These are phyloP conservation scores for Phyllotreta cruciferae DNA, from an alignment of 2,888 invertebrate genomes.

Conservation along the genomic window DNA sequence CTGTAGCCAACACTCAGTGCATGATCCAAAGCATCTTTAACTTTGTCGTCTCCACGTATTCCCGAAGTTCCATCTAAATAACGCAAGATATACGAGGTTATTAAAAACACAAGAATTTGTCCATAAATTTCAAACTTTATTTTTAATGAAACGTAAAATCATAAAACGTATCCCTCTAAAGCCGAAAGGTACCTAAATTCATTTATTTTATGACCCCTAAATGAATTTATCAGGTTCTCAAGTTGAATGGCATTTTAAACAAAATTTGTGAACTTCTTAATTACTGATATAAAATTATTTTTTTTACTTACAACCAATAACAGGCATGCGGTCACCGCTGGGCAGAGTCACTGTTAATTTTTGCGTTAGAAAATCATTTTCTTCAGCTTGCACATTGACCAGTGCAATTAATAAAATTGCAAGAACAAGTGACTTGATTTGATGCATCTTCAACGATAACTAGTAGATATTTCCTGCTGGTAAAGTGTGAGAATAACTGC, in stretches of 20 bases:
- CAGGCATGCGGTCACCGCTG: constrained; percentile 1
- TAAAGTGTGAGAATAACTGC: too few species aligned
- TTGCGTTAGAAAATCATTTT: background rate
- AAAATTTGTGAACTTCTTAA: too few species aligned
- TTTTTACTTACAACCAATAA: constrained; percentile 13
- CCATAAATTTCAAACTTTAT: constrained; percentile 3
- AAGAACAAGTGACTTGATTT: too few species aligned
- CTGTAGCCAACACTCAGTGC: constrained; percentile 74
- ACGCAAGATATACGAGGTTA: constrained; percentile 35
- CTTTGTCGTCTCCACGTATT: constrained; percentile 63
- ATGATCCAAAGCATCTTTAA: constrained; percentile 60
- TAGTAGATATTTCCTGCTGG: background rate
- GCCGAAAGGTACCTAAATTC: too few species aligned
- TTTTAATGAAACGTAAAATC: constrained; percentile 8
- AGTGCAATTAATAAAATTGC: background rate
- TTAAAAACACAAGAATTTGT: constrained; percentile 1
- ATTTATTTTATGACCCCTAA: too few species aligned
- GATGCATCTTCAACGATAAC: background rate
- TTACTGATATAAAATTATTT: background rate
- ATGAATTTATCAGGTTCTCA: too few species aligned
- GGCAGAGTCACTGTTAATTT: background rate
- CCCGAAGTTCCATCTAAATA: constrained; percentile 71
- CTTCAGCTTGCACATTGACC: background rate
- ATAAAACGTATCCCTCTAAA: constrained; percentile 11
- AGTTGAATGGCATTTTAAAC: too few species aligned